phyloP scores from a whole-genome alignment of 2,113 vertebrate genomes.

The Thamnophis sirtalis region DNA sequence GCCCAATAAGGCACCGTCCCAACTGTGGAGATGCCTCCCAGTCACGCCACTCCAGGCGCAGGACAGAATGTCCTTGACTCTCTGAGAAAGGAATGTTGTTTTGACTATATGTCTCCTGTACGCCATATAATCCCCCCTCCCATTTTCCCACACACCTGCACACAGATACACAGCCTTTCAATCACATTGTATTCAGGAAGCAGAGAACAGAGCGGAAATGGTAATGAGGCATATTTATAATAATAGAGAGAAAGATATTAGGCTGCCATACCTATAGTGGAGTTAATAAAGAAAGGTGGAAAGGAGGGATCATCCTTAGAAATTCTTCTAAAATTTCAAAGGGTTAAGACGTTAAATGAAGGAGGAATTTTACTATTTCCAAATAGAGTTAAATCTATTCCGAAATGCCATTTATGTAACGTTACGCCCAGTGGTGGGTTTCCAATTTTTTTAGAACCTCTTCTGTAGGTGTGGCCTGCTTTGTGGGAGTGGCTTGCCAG shows the following conservation, averaged over 20 bases:
- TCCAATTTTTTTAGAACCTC: no score
- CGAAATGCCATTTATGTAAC: background rate
- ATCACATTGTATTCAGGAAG: constrained; percentile 51
- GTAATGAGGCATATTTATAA: constrained; percentile 34
- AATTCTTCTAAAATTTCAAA: background rate
- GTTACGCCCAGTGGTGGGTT: no score
- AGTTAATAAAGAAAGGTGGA: background rate
- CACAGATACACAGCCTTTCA: background rate
- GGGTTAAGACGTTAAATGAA: accelerated
- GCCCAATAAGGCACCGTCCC: no score
- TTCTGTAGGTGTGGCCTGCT: no score
- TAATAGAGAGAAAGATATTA: constrained; percentile 59
- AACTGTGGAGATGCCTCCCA: no score
- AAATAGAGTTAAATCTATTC: background rate
- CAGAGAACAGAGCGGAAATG: constrained; percentile 19
- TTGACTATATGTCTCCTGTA: no score
- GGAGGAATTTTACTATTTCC: accelerated
- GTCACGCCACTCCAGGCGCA: no score
- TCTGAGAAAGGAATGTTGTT: no score
- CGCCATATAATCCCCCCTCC: no score
- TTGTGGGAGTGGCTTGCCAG: no score
- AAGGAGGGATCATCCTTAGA: background rate
- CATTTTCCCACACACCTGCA: no score
- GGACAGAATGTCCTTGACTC: no score
- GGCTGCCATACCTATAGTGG: constrained; percentile 20